A percentile compares a stretch with the other conserved stretches of the same genome.
phyloP scores from a whole-genome alignment of 2,888 invertebrate genomes.

The Syrista parreyssii region DNA sequence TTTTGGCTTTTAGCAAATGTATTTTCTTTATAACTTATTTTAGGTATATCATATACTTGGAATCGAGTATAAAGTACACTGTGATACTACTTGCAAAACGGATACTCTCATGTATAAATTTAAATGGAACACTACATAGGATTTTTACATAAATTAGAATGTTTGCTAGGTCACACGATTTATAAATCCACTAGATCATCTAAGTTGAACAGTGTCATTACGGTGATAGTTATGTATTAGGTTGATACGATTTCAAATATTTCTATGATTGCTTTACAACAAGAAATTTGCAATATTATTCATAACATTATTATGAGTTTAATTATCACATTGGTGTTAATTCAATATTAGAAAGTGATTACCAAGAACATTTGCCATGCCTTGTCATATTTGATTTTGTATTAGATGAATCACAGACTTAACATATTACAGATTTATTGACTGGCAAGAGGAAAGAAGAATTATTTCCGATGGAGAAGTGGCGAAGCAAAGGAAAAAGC shows the following conservation, averaged over 20 bases:
- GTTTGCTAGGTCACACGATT: background rate
- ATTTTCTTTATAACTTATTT: background rate
- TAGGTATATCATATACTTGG: background rate
- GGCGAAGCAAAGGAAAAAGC: slow-evolving; percentile 41
- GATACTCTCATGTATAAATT: background rate
- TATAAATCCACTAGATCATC: background rate
- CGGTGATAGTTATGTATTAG: background rate
- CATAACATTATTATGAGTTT: background rate
- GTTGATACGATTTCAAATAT: background rate
- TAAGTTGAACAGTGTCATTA: background rate
- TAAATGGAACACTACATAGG: background rate
- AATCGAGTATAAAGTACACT: background rate
- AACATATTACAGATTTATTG: background rate
- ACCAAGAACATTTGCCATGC: background rate
- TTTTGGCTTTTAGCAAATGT: background rate
- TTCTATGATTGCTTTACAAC: background rate
- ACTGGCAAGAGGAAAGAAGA: background rate
- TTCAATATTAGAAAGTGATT: background rate
- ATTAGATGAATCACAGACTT: background rate
- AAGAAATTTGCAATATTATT: background rate
- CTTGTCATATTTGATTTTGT: background rate
- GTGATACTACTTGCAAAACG: background rate
- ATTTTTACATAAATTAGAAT: background rate
- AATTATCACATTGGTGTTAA: background rate
- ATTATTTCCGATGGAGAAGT: slow-evolving; percentile 45